Conservation (phyloP, 2,888 invertebrate species). For the Colletes collaris region DNA sequence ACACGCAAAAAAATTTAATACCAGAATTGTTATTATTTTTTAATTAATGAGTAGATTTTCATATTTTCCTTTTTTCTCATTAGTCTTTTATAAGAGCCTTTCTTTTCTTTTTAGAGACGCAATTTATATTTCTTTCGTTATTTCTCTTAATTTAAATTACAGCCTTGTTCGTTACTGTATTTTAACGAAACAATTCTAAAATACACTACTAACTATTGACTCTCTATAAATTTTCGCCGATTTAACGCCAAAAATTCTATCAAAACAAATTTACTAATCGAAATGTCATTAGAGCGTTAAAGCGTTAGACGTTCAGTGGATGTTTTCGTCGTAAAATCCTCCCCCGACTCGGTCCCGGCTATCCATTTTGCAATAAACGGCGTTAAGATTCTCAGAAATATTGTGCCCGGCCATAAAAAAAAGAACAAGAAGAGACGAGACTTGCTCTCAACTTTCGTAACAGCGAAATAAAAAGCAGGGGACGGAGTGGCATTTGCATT, state of each 20-base stretch:
- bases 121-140: too few relatives aligned
- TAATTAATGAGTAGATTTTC: too few relatives aligned
- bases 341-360: neutral
- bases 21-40: neutral
- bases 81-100: too few relatives aligned
- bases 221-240: too few relatives aligned
- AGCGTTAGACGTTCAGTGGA: neutral
- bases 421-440: conserved; percentile 49
- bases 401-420: conserved; percentile 66
- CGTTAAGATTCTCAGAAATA: conserved; percentile 72
- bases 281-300: neutral
- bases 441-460: conserved; percentile 71
- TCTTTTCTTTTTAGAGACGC: too few relatives aligned
- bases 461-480: conserved; percentile 74
- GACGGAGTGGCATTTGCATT: conserved; percentile 72
- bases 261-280: neutral
- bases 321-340: conserved; percentile 23
- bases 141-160: too few relatives aligned
- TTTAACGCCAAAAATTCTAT: too few relatives aligned
- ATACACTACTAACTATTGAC: too few relatives aligned
- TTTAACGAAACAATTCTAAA: too few relatives aligned
- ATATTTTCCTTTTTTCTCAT: too few relatives aligned
- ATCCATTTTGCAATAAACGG: conserved; percentile 44
- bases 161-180: too few relatives aligned
- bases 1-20: neutral